Evolutionary conservation across 2,797 vertebrate species (phyloP).

Genomic region (Falco rusticolus): DNA sequence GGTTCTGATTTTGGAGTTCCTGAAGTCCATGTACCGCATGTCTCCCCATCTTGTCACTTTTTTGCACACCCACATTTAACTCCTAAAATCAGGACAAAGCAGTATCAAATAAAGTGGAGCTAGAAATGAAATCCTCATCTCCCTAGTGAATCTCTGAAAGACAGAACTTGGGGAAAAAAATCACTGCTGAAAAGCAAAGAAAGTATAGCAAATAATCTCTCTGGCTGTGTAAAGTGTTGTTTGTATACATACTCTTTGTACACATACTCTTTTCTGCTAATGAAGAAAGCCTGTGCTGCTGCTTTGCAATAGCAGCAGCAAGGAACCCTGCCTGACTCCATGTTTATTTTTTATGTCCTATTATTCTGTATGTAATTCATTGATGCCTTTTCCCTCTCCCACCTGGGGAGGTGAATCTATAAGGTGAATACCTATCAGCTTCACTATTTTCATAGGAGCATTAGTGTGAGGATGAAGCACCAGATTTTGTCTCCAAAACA

Average conservation of each 20-base stretch:
- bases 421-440: not conserved
- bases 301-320: not conserved
- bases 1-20: not conserved
- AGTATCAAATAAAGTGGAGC: not conserved
- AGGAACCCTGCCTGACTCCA: not conserved
- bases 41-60: not conserved
- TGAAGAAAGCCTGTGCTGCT: not conserved
- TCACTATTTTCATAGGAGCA: not conserved
- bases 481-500: not conserved
- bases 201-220: not conserved
- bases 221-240: not conserved
- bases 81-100: not conserved
- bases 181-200: not conserved
- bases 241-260: not conserved
- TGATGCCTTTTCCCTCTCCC: not conserved
- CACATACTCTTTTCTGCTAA: not conserved
- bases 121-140: slow-evolving; percentile 8
- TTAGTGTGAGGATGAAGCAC: not conserved
- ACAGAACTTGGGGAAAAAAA: not conserved
- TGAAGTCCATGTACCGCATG: not conserved
- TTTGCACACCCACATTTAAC: not conserved
- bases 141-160: not conserved
- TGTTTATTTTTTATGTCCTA: not conserved
- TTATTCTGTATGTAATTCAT: not conserved
- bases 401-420: not conserved